Conservation (phyloP, 2,888 invertebrate genomes). For the Monopis laevigella region DNA sequence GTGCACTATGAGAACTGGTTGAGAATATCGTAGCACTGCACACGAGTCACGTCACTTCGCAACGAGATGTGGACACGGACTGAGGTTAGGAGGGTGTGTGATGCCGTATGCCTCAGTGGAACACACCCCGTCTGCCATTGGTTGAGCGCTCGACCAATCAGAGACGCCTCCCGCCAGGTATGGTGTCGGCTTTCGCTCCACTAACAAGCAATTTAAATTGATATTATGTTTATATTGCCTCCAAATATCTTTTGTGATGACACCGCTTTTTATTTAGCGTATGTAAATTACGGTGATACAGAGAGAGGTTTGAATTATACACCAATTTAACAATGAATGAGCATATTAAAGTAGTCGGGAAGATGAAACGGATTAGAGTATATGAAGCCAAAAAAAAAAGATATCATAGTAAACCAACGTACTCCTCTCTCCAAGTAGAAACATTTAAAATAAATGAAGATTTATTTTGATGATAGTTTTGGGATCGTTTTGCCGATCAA, state of each 20-base stretch:
- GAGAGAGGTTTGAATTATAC: slow-evolving; percentile 62
- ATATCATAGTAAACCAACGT: no score
- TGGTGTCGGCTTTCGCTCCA: slow-evolving; percentile 67
- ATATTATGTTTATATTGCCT: slow-evolving; percentile 68
- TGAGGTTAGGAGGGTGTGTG: slow-evolving; percentile 39
- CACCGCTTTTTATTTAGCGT: slow-evolving; percentile 67
- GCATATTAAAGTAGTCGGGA: slow-evolving; percentile 34
- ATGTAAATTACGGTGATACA: slow-evolving; percentile 64
- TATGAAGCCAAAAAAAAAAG: slow-evolving; percentile 2
- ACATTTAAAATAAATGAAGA: no score
- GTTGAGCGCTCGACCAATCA: slow-evolving; percentile 37
- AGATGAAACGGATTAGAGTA: slow-evolving; percentile 12
- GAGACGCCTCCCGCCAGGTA: slow-evolving; percentile 38
- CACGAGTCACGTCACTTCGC: slow-evolving; percentile 46
- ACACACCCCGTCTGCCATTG: slow-evolving; percentile 30
- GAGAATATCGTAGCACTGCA: no score
- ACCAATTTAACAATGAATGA: slow-evolving; percentile 52
- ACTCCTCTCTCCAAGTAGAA: no score
- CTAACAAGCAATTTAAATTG: slow-evolving; percentile 69
- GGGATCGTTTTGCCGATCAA: no score
- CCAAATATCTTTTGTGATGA: slow-evolving; percentile 68
- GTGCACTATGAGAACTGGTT: not conserved
- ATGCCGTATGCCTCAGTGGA: slow-evolving; percentile 21
- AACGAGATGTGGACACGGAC: slow-evolving; percentile 53
- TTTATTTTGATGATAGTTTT: no score